Evolutionary conservation across 2,797 vertebrate genomes (phyloP).

Genomic region (Tangara arthus): DNA sequence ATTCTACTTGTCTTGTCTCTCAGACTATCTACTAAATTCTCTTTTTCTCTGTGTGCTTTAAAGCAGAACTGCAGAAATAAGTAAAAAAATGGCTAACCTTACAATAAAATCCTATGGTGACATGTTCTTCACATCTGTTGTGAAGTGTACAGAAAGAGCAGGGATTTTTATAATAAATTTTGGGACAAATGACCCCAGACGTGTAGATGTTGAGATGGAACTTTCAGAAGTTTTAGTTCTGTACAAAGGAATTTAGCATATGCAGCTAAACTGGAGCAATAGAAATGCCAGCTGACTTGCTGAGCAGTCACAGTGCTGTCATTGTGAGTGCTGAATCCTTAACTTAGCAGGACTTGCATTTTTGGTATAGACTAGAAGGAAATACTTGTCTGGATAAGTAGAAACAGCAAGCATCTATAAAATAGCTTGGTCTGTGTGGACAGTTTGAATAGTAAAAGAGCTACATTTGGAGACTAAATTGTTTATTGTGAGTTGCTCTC

Average conservation of each 20-base stretch:
- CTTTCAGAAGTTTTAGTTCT: neutral
- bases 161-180: neutral
- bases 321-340: neutral
- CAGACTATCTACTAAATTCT: neutral
- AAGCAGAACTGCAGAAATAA: neutral
- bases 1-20: conserved; percentile 32
- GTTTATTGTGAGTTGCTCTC: neutral
- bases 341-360: neutral
- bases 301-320: neutral
- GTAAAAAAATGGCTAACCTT: neutral
- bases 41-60: conserved; percentile 2
- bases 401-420: neutral
- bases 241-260: neutral
- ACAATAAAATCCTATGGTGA: neutral
- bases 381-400: neutral
- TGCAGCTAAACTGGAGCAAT: neutral
- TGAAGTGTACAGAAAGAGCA: neutral
- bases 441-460: neutral
- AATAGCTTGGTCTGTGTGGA: neutral
- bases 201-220: neutral
- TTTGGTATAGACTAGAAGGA: neutral
- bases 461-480: neutral
- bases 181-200: neutral
- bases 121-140: neutral
- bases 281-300: neutral